Conservation (phyloP, 2,797 vertebrate genomes). For the Halcyon leucocephala region DNA sequence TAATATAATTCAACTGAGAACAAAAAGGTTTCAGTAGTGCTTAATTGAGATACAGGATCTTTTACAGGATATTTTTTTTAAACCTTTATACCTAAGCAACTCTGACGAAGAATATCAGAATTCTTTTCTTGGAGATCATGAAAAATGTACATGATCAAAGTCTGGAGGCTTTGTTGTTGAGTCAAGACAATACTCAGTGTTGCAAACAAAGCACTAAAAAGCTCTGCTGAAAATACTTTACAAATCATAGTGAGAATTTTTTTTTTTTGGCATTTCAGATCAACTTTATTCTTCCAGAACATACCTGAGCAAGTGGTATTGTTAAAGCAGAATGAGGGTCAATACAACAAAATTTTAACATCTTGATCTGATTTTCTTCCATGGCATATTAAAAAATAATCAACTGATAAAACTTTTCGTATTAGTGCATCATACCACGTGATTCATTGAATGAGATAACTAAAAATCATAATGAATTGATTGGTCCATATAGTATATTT, state of each 20-base stretch:
- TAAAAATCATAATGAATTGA: not conserved
- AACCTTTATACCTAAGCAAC: not conserved
- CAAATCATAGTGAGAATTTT: not conserved
- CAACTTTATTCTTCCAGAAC: not conserved
- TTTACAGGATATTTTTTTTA: not conserved
- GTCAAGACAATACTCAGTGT: not conserved
- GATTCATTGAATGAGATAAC: not conserved
- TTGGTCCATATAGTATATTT: not conserved
- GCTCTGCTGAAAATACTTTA: not conserved
- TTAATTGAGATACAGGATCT: not conserved
- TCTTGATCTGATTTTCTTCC: not conserved
- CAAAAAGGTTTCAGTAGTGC: not conserved
- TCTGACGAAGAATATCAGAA: not conserved
- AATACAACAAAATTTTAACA: not conserved
- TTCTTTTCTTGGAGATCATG: not conserved
- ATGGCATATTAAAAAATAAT: not conserved
- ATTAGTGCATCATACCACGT: not conserved
- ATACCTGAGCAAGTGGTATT: not conserved
- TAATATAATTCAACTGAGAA: not conserved
- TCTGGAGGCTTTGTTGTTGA: conserved; percentile 12
- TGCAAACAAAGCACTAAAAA: conserved; percentile 14
- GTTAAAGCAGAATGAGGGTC: not conserved
- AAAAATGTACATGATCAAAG: conserved; percentile 7
- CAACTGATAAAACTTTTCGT: not conserved
- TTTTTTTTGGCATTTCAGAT: not conserved